Evolutionary conservation across 2,888 invertebrate species (phyloP).

Genomic region (Apocheima hispidaria): DNA sequence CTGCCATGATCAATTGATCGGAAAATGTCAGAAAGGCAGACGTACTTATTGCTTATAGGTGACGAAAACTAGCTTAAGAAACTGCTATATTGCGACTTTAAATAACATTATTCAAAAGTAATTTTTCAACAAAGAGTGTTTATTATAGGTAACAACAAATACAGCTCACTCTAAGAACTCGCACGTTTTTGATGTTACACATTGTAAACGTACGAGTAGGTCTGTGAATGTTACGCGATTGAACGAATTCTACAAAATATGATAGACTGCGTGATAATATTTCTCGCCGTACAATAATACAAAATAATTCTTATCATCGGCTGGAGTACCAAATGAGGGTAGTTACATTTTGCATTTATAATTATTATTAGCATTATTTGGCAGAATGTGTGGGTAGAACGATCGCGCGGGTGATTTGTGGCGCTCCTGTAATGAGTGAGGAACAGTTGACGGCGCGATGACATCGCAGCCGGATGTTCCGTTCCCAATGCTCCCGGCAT

Average conservation of each 20-base stretch:
- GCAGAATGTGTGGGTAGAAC: conserved; percentile 20
- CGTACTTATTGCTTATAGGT: background rate
- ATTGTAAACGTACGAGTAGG: background rate
- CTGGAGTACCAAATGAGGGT: conserved; percentile 24
- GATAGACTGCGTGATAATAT: conserved; percentile 1
- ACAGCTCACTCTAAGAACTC: background rate
- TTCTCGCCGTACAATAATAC: conserved; percentile 6
- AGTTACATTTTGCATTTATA: conserved; percentile 23
- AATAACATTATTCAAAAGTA: too few species aligned
- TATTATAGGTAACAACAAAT: background rate
- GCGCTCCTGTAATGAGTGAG: conserved; percentile 7
- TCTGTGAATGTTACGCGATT: background rate
- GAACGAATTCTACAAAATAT: conserved; percentile 2
- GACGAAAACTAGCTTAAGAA: background rate
- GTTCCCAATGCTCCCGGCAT: background rate
- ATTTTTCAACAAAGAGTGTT: too few species aligned
- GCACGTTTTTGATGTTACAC: too few species aligned
- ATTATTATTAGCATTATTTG: too few species aligned
- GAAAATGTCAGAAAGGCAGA: background rate
- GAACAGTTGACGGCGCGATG: conserved; percentile 34
- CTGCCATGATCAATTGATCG: conserved; percentile 10
- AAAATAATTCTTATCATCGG: background rate
- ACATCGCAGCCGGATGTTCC: conserved; percentile 10
- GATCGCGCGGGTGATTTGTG: conserved; percentile 27
- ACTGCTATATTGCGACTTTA: background rate